These are phyloP conservation scores for Mormyrus iriodes DNA, from an alignment of 2,113 vertebrate species.

Conservation along the genomic window DNA sequence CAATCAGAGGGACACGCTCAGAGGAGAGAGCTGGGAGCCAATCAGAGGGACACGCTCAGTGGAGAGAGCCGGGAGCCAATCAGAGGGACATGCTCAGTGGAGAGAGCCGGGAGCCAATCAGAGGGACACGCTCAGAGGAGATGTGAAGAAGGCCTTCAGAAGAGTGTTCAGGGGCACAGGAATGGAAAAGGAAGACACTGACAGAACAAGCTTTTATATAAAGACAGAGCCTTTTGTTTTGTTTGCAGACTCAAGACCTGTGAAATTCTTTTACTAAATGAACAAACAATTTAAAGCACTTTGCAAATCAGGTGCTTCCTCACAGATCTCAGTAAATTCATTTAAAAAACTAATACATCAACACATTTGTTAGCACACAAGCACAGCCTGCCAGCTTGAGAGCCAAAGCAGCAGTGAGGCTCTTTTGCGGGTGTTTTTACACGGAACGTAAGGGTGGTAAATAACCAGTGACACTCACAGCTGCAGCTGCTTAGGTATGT, in stretches of 20 bases:
- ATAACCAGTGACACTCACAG: background rate
- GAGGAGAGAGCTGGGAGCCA: background rate
- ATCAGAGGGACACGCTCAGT: background rate
- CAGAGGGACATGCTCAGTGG: background rate
- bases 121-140: background rate
- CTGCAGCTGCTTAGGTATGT: background rate
- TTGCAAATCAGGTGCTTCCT: background rate
- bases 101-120: background rate
- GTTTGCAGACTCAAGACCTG: background rate
- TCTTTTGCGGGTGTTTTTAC: background rate
- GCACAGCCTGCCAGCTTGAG: background rate
- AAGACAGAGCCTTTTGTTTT: background rate
- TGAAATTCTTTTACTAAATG: background rate
- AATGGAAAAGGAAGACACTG: too few relatives aligned
- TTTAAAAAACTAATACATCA: background rate
- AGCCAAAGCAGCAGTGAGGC: background rate
- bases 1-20: background rate
- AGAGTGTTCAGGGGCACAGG: background rate
- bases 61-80: background rate
- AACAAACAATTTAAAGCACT: background rate
- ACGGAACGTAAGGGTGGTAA: background rate
- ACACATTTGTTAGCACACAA: background rate
- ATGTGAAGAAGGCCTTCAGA: background rate
- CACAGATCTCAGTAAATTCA: background rate
- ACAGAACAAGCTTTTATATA: too few relatives aligned